Conservation (phyloP, 2,888 invertebrate genomes). For the Sphecodes monilicornis region DNA sequence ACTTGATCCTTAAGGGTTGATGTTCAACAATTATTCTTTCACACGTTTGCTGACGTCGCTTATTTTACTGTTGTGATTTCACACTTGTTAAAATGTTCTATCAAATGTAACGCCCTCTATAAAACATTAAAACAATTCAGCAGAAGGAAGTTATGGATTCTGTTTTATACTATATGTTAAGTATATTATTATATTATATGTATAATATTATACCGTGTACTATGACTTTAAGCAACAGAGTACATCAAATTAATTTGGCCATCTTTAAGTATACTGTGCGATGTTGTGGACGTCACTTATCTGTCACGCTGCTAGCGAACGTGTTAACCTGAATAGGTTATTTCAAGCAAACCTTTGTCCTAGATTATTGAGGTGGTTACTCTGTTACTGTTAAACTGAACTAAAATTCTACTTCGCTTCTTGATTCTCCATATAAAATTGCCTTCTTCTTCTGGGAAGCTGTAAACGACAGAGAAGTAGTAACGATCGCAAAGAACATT, state of each 20-base stretch:
- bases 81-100: too few species aligned
- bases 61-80: too few species aligned
- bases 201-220: not conserved
- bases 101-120: too few species aligned
- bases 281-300: not conserved
- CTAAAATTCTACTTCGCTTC: not conserved
- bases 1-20: not conserved
- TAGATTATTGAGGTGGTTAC: not conserved
- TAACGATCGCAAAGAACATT: not conserved
- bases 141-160: not conserved
- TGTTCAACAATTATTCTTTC: not conserved
- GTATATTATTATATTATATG: too few species aligned
- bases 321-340: not conserved
- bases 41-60: too few species aligned
- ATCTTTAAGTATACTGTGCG: not conserved
- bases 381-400: not conserved
- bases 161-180: too few species aligned
- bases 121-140: too few species aligned
- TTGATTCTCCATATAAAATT: not conserved
- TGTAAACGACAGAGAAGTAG: not conserved
- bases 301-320: not conserved
- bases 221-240: not conserved
- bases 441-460: not conserved
- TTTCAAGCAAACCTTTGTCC: not conserved
- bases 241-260: not conserved